Conservation (phyloP, 2,797 vertebrate species). For the Sebastes hopkinsi region DNA sequence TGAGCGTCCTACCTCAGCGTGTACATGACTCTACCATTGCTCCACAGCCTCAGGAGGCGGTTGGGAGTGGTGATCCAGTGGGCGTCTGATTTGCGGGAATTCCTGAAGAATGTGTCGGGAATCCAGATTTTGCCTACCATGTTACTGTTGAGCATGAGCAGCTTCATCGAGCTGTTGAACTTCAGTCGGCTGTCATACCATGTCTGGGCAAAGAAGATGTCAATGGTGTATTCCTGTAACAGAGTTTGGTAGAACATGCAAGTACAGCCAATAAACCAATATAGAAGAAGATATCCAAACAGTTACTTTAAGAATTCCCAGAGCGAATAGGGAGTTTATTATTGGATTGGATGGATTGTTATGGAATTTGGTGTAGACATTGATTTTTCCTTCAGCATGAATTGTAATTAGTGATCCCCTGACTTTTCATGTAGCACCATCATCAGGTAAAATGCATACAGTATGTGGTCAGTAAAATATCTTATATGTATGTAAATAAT, state of each 20-base stretch:
- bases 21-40: conserved; percentile 93
- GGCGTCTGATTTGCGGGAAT: conserved; percentile 95
- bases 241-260: not conserved
- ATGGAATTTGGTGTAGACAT: not conserved
- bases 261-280: not conserved
- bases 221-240: conserved; percentile 91
- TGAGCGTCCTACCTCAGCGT: conserved; percentile 86
- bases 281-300: not conserved
- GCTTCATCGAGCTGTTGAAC: conserved; percentile 96
- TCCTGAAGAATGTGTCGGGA: conserved; percentile 97
- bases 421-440: not conserved
- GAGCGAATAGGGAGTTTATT: not conserved
- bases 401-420: not conserved
- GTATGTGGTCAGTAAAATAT: not conserved
- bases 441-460: not conserved
- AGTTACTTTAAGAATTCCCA: not conserved
- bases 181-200: conserved; percentile 96
- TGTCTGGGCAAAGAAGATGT: conserved; percentile 97
- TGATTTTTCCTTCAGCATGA: not conserved
- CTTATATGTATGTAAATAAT: too few species aligned
- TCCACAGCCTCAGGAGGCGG: conserved; percentile 93
- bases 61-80: conserved; percentile 99
- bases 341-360: not conserved
- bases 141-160: conserved; percentile 96
- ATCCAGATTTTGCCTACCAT: conserved; percentile 99